Percentiles rank a stretch among this genome's conserved stretches.
phyloP scores from a whole-genome alignment of 2,797 vertebrate species.

The Anguilla marmorata region DNA sequence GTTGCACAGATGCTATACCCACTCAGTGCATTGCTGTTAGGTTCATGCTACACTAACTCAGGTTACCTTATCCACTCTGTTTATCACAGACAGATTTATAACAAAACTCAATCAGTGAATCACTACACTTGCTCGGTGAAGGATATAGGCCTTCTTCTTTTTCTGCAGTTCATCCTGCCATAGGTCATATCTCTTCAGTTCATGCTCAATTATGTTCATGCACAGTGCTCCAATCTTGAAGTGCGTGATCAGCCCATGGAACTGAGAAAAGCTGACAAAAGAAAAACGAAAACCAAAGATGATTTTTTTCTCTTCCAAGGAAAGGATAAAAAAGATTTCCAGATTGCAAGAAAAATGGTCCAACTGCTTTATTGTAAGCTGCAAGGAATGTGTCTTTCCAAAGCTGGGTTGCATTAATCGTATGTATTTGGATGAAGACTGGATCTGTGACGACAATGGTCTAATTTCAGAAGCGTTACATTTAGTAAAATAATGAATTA shows the following conservation, averaged over 20 bases:
- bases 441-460: constrained; percentile 50
- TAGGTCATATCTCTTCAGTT: constrained; percentile 89
- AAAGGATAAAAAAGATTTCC: background rate
- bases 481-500: constrained; percentile 41
- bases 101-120: background rate
- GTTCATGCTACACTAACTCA: background rate
- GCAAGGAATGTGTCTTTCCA: constrained; percentile 38
- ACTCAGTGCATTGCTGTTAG: background rate
- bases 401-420: constrained; percentile 29
- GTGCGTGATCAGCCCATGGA: constrained; percentile 88
- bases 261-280: constrained; percentile 84
- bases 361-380: background rate
- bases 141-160: constrained; percentile 95
- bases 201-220: constrained; percentile 93
- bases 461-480: constrained; percentile 33
- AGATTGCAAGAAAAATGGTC: background rate
- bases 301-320: background rate
- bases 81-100: background rate
- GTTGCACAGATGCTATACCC: background rate
- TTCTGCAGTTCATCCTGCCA: constrained; percentile 93
- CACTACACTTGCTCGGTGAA: constrained; percentile 42
- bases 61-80: background rate
- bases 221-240: constrained; percentile 93
- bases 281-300: constrained; percentile 49
- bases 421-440: constrained; percentile 48